Evolutionary conservation across 2,113 vertebrate genomes (phyloP).

Genomic region (Parotia lawesii): DNA sequence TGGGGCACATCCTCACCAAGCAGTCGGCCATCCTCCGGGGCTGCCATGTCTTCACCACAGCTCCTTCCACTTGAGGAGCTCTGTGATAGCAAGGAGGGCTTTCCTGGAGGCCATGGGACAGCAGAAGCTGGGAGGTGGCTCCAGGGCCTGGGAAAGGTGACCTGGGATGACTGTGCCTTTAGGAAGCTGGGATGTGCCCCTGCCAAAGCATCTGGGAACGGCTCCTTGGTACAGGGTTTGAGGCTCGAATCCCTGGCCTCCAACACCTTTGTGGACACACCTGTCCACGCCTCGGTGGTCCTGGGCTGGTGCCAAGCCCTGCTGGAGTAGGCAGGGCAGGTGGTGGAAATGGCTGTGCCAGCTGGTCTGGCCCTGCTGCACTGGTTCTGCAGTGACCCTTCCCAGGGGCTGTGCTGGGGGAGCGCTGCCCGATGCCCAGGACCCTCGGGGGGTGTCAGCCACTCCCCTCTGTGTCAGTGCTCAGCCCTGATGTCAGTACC

Average conservation of each 20-base stretch:
- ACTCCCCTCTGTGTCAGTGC: too few relatives aligned
- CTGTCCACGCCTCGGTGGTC: not conserved
- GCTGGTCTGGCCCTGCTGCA: not conserved
- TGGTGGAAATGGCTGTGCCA: not conserved
- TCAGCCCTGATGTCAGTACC: not conserved
- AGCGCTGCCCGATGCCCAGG: not conserved
- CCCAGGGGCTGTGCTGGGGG: not conserved
- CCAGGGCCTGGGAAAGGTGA: not conserved
- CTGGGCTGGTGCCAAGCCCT: not conserved
- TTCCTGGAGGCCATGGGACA: not conserved
- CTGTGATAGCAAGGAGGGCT: not conserved
- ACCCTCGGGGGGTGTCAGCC: too few relatives aligned
- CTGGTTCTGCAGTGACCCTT: not conserved
- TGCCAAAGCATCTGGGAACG: not conserved
- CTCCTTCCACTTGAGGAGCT: not conserved
- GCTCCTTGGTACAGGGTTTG: not conserved
- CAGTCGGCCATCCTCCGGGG: not conserved
- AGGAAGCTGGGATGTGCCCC: not conserved
- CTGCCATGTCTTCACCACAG: not conserved
- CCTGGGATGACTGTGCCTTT: not conserved
- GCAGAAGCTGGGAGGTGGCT: not conserved
- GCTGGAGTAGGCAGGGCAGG: not conserved
- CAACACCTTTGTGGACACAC: not conserved
- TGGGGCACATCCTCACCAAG: not conserved
- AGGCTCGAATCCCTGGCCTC: not conserved